phyloP scores from a whole-genome alignment of 2,888 invertebrate genomes.

The Ormyrus labotus region DNA sequence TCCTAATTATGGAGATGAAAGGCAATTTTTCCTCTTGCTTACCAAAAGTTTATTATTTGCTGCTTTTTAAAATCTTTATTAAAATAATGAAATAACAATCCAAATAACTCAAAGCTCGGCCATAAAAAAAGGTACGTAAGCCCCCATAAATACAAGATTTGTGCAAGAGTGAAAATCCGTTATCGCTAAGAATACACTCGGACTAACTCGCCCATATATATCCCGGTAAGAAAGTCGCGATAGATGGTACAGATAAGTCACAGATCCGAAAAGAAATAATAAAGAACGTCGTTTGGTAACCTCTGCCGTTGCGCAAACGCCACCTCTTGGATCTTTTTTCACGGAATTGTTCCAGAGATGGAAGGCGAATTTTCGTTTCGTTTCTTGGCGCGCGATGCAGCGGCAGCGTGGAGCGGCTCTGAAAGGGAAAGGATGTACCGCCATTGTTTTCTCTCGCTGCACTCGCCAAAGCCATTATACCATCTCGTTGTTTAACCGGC shows the following conservation, averaged over 20 bases:
- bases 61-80: too few relatives aligned
- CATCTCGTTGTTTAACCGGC: not conserved
- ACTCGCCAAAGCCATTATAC: conserved; percentile 1
- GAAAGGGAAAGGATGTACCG: conserved; percentile 21
- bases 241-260: not conserved
- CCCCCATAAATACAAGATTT: conserved; percentile 8
- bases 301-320: conserved; percentile 16
- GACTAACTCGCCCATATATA: too few relatives aligned
- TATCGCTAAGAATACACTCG: not conserved
- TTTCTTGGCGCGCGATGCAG: not conserved
- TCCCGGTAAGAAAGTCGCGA: not conserved
- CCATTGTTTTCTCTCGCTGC: conserved; percentile 1
- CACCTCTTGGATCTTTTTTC: not conserved
- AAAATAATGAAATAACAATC: too few relatives aligned
- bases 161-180: not conserved
- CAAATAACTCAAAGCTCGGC: too few relatives aligned
- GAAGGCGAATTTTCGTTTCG: conserved; percentile 5
- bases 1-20: too few relatives aligned
- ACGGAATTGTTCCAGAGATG: not conserved
- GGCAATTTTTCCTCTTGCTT: too few relatives aligned
- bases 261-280: conserved; percentile 9
- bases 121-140: too few relatives aligned
- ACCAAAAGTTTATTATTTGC: too few relatives aligned
- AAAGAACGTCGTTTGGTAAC: conserved; percentile 22
- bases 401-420: not conserved